Base-by-base conservation (phyloP, 2,797 vertebrate species). In the Sebastes trivittatus region DNA sequence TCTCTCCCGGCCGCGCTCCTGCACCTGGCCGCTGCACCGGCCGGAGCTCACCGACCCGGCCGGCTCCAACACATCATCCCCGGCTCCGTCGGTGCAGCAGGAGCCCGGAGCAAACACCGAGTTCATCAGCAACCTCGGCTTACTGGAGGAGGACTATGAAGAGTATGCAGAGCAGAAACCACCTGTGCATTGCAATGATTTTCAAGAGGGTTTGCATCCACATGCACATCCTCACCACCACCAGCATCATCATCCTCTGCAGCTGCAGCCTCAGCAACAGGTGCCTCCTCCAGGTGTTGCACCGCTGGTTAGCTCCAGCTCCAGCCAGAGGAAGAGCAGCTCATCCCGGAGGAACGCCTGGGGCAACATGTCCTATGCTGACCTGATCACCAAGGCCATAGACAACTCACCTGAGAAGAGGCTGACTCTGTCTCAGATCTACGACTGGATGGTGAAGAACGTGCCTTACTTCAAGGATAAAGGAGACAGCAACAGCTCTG, bases 401-500 rank as follows among this genome's bases (percentile, higher is more conserved):
- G 97, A 99, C 92, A 98, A 97, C 94, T 97, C 98, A 38, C 97
- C 98, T 0, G 98, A 99, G 94, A 98, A 98, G 96, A 95, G 98
- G 32, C 97, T 99, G 84, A 99, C 98, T 0, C 94, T 99, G 86
- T 97, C 97, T 16, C 98, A 99, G 96, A 99, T 99, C 81, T 99
- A 99, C 93, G 98, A 99, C 94, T 99, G 98, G 98, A 99, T 99
- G 98, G 98, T 99, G 78, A 97, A 98, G 94, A 98, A 96, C 34
- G 97, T 99, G 14, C 97, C 98, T 23, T 99, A 99, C 94, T 99
- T 99, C 96, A 99, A 99, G 90, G 98, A 99, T 87, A 99, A 99
- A 91, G 98, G 98, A 20, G 98, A 99, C 96, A 99, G 97, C 90
- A 99, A 99, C 94, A 99, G 98, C 88, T 99, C 98, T 0, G 98